Evolutionary conservation across 2,888 invertebrate genomes (phyloP).

Genomic region (Syrista parreyssii): DNA sequence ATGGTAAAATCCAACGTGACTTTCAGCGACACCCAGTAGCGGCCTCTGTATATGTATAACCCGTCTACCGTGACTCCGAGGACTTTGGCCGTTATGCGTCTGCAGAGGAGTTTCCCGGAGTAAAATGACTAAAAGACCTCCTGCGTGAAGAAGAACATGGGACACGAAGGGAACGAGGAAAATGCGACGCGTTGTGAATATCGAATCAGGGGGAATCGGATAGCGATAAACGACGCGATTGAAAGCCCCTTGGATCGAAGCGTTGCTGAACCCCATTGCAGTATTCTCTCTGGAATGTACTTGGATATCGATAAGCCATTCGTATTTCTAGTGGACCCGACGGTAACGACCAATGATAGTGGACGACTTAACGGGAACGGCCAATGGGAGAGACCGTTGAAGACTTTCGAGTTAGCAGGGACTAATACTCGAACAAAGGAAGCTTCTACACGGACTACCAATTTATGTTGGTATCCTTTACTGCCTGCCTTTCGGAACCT

Average conservation of each 20-base stretch:
- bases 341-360: slow-evolving; percentile 36
- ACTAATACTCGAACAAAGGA: slow-evolving; percentile 24
- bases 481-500: slow-evolving; percentile 21
- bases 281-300: slow-evolving; percentile 5
- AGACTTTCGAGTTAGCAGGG: neutral
- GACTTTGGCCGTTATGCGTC: neutral
- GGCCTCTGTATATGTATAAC: neutral
- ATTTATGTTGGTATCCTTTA: slow-evolving; percentile 26
- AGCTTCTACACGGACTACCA: slow-evolving; percentile 13
- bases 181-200: slow-evolving; percentile 23
- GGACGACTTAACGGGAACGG: slow-evolving; percentile 36
- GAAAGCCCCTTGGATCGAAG: slow-evolving; percentile 20
- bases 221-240: slow-evolving; percentile 26
- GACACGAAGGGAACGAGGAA: slow-evolving; percentile 10
- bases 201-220: slow-evolving; percentile 28
- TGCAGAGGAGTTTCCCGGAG: slow-evolving; percentile 3
- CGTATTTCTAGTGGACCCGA: slow-evolving; percentile 35
- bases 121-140: slow-evolving; percentile 8
- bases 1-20: neutral
- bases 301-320: slow-evolving; percentile 49
- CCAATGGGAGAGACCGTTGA: slow-evolving; percentile 17
- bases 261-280: slow-evolving; percentile 3
- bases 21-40: neutral
- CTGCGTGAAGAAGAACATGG: slow-evolving; percentile 11
- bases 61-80: neutral